Evolutionary conservation across 2,888 invertebrate genomes (phyloP).

Genomic region (Melanotus villosus): DNA sequence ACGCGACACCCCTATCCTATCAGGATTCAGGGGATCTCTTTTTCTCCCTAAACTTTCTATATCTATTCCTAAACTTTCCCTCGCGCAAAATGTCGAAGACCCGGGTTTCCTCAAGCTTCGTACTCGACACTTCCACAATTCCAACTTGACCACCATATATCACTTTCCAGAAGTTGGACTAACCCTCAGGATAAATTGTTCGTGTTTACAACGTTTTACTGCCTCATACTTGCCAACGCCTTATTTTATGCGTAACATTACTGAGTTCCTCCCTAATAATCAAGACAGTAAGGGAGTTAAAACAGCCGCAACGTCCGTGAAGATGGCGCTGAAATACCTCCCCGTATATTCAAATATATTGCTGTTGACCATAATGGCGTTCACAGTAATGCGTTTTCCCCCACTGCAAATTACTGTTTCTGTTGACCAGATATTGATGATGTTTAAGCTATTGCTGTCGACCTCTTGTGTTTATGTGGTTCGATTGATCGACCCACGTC

Average conservation of each 20-base stretch:
- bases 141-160: slow-evolving; percentile 16
- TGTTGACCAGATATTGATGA: slow-evolving; percentile 31
- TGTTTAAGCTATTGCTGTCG: slow-evolving; percentile 16
- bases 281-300: not conserved
- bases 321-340: not conserved
- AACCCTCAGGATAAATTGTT: slow-evolving; percentile 18
- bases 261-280: slow-evolving; percentile 2
- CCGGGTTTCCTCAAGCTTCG: not conserved
- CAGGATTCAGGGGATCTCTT: not conserved
- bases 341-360: not conserved
- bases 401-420: slow-evolving; percentile 24
- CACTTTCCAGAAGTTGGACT: not conserved
- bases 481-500: slow-evolving; percentile 34
- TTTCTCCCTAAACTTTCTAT: not conserved
- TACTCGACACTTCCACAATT: slow-evolving; percentile 8
- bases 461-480: slow-evolving; percentile 28
- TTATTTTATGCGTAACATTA: slow-evolving; percentile 11
- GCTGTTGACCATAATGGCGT: slow-evolving; percentile 2
- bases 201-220: slow-evolving; percentile 11
- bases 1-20: not conserved
- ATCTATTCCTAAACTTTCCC: not conserved
- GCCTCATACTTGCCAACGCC: not conserved
- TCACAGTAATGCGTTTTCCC: slow-evolving; percentile 18
- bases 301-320: not conserved
- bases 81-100: not conserved